Conservation (phyloP, 2,888 invertebrate species). For the Drosophila aldrichi region DNA sequence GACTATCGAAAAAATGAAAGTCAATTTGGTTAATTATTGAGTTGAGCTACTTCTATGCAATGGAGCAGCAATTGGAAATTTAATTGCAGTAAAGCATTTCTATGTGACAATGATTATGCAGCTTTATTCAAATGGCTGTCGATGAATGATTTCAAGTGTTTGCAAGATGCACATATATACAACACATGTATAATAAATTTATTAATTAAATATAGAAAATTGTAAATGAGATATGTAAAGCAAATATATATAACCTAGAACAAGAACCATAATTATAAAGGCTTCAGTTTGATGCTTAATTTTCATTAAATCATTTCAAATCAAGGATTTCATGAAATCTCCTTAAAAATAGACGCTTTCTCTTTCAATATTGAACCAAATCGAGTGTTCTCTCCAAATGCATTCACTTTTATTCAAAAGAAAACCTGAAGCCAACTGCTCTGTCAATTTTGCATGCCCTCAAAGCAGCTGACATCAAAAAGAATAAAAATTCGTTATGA, state of each 20-base stretch:
- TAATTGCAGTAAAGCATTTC: not conserved
- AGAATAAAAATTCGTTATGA: conserved; percentile 60
- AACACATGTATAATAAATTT: no score
- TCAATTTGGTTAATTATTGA: conserved; percentile 8
- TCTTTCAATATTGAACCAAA: not conserved
- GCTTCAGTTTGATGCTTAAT: not conserved
- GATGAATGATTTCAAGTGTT: not conserved
- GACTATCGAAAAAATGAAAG: conserved; percentile 24
- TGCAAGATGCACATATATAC: not conserved
- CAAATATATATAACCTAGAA: no score
- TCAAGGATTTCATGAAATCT: not conserved
- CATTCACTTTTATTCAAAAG: not conserved
- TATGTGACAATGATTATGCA: not conserved
- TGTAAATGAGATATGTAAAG: no score
- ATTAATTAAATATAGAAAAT: no score
- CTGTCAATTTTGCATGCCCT: conserved; percentile 33
- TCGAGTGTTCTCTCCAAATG: not conserved
- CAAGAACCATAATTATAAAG: not conserved
- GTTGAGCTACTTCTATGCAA: not conserved
- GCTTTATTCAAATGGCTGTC: not conserved
- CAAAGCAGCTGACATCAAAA: conserved; percentile 39
- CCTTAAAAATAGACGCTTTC: not conserved
- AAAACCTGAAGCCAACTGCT: not conserved
- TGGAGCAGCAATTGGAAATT: not conserved
- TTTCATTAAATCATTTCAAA: not conserved